Percentiles rank a stretch among this genome's conserved stretches.
These are phyloP conservation scores for Chiridota heheva DNA, from an alignment of 35 echinoderm and acorn worm genomes.

Conservation along the genomic window DNA sequence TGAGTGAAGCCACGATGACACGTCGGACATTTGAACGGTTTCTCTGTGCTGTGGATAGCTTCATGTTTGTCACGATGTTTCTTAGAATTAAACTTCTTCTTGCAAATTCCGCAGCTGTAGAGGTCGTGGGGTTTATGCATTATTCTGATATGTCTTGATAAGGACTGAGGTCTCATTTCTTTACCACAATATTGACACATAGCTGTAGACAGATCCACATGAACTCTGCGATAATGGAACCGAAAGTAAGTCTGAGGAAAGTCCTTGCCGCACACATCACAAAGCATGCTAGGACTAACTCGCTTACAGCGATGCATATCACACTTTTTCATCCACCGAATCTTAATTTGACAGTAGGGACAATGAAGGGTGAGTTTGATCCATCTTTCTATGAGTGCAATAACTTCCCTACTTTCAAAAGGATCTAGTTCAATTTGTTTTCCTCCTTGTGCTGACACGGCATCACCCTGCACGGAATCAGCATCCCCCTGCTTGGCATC, in stretches of 20 bases:
- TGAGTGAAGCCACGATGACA: constrained; percentile 66
- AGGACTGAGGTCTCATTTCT: constrained; percentile 22
- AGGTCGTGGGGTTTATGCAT: constrained; percentile 18
- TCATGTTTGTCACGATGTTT: constrained; percentile 22
- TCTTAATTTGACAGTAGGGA: constrained; percentile 36
- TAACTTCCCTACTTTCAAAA: constrained; percentile 26
- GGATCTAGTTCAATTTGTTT: not conserved
- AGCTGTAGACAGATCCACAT: constrained; percentile 23
- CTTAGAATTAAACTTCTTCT: constrained; percentile 39
- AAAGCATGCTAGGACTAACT: constrained; percentile 20
- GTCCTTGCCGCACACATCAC: constrained; percentile 37
- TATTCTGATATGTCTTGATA: constrained; percentile 30
- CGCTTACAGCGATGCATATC: constrained; percentile 35
- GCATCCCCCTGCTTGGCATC: constrained; percentile 22
- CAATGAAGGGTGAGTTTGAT: constrained; percentile 29
- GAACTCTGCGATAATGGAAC: constrained; percentile 38
- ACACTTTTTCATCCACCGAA: constrained; percentile 36
- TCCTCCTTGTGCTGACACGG: not conserved
- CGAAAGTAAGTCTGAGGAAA: constrained; percentile 46
- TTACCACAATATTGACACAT: constrained; percentile 26
- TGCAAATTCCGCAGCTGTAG: constrained; percentile 45
- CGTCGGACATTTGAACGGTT: constrained; percentile 44
- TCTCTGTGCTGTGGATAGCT: constrained; percentile 44
- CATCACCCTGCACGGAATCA: not conserved
- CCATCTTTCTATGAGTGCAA: constrained; percentile 28